These are phyloP conservation scores for Lamellibrachia luymesi DNA, from an alignment of 1,140 invertebrate species.

Conservation along the genomic window DNA sequence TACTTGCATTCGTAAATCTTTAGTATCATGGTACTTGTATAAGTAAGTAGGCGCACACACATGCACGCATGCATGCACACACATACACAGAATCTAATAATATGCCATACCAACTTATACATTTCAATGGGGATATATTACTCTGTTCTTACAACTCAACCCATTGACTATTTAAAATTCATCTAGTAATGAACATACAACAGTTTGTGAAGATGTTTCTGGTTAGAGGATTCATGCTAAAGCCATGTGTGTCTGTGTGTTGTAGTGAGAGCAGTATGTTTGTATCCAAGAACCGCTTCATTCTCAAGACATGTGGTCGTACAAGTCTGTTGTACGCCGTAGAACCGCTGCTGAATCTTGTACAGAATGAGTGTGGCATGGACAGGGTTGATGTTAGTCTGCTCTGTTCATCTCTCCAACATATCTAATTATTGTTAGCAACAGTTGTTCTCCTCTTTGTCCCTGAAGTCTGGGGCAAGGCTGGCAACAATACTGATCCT, in stretches of 20 bases:
- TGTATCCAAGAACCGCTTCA: conserved; percentile 87
- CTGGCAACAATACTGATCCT: background rate
- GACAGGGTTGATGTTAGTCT: conserved; percentile 69
- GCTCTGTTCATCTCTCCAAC: conserved; percentile 23
- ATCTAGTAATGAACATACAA: too few species aligned
- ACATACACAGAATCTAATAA: conserved; percentile 17
- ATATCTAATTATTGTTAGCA: too few species aligned
- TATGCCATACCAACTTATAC: background rate
- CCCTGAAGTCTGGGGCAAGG: too few species aligned
- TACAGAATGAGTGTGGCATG: conserved; percentile 81
- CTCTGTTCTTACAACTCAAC: background rate
- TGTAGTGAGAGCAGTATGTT: conserved; percentile 98
- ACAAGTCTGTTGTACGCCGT: conserved; percentile 94
- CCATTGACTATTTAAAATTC: background rate
- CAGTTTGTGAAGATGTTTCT: too few species aligned
- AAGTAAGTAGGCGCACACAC: background rate
- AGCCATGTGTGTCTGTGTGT: conserved; percentile 30
- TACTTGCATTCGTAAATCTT: too few species aligned
- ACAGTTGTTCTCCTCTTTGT: too few species aligned
- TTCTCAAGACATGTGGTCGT: conserved; percentile 97
- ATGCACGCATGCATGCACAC: background rate
- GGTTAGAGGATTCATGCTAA: background rate
- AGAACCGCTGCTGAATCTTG: conserved; percentile 78
- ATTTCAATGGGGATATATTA: too few species aligned
- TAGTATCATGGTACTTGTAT: too few species aligned